Conservation (phyloP, 2,113 vertebrate species). For the Ctenomys sociabilis region DNA sequence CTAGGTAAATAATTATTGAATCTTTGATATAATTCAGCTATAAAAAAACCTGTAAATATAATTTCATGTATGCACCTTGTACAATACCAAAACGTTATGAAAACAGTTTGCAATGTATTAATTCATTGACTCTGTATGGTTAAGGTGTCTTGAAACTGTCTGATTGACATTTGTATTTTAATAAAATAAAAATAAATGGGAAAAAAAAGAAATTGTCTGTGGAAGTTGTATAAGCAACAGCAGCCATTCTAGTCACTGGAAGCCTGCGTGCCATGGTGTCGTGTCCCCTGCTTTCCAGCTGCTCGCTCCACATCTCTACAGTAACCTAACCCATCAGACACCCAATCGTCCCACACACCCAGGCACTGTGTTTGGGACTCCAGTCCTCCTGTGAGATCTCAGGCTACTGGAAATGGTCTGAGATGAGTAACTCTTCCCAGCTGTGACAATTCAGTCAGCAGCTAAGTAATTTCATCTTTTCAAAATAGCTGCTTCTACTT, state of each 20-base stretch:
- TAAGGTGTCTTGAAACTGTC: no score
- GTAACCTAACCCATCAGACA: constrained; percentile 11
- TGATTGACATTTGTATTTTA: no score
- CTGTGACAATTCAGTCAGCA: not conserved
- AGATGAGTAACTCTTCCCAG: constrained; percentile 10
- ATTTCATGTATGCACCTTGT: no score
- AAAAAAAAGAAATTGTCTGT: no score
- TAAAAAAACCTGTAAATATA: no score
- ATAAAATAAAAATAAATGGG: no score
- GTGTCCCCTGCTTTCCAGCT: constrained; percentile 45
- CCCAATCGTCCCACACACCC: not conserved
- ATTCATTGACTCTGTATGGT: no score
- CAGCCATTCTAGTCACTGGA: not conserved
- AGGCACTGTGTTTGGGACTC: not conserved
- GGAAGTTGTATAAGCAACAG: not conserved
- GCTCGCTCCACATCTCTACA: constrained; percentile 13
- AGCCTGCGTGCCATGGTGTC: not conserved
- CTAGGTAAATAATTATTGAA: no score
- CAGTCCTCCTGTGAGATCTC: constrained; percentile 4
- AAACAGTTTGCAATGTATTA: no score
- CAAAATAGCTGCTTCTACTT: constrained; percentile 26
- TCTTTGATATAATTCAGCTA: no score
- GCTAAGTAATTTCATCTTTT: not conserved
- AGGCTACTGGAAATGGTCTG: constrained; percentile 18
- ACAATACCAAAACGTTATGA: no score